These are phyloP conservation scores for Leucophenga maculata DNA, from an alignment of 2,888 invertebrate species.

Conservation along the genomic window DNA sequence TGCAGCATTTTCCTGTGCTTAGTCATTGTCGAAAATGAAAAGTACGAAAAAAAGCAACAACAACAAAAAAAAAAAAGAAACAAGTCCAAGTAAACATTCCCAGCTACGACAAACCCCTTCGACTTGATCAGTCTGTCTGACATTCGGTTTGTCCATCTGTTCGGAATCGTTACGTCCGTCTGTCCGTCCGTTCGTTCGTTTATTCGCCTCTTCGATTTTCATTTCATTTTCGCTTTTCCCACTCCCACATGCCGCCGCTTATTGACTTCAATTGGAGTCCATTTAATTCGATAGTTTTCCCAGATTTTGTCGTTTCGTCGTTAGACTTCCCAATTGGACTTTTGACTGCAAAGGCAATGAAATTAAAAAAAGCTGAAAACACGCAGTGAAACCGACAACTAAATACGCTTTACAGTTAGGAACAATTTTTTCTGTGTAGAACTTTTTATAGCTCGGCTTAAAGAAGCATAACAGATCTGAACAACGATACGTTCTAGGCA, in stretches of 20 bases:
- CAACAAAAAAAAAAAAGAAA: background rate
- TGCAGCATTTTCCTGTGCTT: background rate
- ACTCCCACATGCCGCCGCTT: constrained; percentile 28
- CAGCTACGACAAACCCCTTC: background rate
- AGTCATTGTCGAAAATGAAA: no score
- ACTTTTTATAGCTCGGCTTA: no score
- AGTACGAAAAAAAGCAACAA: background rate
- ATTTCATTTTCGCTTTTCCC: constrained; percentile 1
- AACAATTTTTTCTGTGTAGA: no score
- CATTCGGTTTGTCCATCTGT: no score
- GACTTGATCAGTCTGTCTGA: no score
- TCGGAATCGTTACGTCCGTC: background rate
- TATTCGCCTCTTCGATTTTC: background rate
- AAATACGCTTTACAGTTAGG: no score
- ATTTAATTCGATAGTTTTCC: constrained; percentile 31
- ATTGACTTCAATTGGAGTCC: background rate
- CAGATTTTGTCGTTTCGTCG: constrained; percentile 29
- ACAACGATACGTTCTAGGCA: no score
- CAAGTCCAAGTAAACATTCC: background rate
- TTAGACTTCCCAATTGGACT: background rate
- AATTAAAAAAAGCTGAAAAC: background rate
- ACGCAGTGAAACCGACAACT: no score
- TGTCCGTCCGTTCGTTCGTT: background rate
- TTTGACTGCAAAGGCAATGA: background rate
- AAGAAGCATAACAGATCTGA: no score